Evolutionary conservation across 2,113 vertebrate genomes (phyloP).

Genomic region (Hepsetus odoe): DNA sequence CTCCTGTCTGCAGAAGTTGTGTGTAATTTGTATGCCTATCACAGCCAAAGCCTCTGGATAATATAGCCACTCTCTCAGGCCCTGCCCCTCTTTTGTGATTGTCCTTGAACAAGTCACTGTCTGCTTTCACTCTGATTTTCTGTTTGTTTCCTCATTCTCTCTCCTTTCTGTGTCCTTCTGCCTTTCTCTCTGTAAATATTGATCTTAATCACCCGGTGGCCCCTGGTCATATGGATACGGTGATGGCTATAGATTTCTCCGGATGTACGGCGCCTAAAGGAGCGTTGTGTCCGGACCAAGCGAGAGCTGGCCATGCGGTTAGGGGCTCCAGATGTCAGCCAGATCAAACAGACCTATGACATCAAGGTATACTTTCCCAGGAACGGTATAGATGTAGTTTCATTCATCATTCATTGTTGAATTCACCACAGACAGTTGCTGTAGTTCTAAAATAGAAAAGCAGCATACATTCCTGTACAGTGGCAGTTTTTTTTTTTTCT

Average conservation of each 20-base stretch:
- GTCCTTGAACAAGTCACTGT: slow-evolving; percentile 32
- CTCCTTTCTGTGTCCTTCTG: slow-evolving; percentile 39
- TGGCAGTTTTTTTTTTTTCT: slow-evolving; percentile 7
- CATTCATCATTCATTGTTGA: neutral
- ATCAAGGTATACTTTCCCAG: slow-evolving; percentile 77
- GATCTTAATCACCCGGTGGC: slow-evolving; percentile 52
- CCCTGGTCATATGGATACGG: slow-evolving; percentile 29
- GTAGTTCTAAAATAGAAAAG: neutral
- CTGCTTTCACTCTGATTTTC: slow-evolving; percentile 49
- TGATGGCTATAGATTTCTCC: slow-evolving; percentile 79
- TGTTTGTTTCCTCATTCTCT: slow-evolving; percentile 61
- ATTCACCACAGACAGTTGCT: neutral
- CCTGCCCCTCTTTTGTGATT: slow-evolving; percentile 23
- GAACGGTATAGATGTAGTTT: slow-evolving; percentile 13
- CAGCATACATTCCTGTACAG: neutral
- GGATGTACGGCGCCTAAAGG: slow-evolving; percentile 85
- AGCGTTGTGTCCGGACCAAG: slow-evolving; percentile 85
- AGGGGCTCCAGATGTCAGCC: slow-evolving; percentile 82
- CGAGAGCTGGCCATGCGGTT: slow-evolving; percentile 85
- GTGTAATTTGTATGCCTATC: slow-evolving; percentile 15
- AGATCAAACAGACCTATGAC: slow-evolving; percentile 84
- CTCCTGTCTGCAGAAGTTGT: neutral
- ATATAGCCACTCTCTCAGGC: neutral
- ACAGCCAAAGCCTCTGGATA: neutral
- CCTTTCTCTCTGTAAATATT: slow-evolving; percentile 55